Evolutionary conservation across 2,113 vertebrate species (phyloP).

Genomic region (Kryptolebias marmoratus): DNA sequence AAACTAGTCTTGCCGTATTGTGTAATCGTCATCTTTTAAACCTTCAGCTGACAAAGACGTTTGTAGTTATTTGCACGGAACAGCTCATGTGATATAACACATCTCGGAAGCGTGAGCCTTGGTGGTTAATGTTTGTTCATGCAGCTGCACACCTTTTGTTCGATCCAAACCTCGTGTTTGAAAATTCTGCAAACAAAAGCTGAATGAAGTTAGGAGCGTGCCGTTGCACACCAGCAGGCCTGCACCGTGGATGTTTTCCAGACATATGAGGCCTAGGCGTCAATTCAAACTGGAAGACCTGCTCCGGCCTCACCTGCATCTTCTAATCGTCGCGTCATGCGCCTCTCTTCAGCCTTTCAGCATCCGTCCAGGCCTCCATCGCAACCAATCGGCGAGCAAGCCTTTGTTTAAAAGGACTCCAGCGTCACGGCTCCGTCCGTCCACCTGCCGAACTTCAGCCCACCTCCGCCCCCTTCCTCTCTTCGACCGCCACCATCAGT

Average conservation of each 20-base stretch:
- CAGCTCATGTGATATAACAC: not conserved
- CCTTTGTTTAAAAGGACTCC: no score
- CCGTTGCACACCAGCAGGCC: not conserved
- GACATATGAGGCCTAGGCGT: no score
- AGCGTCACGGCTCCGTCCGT: no score
- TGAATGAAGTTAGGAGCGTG: slow-evolving; percentile 9
- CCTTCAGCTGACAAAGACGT: not conserved
- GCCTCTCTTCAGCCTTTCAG: no score
- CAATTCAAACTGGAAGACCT: no score
- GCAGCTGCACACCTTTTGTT: slow-evolving; percentile 9
- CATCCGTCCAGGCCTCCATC: no score
- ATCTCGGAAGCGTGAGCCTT: slow-evolving; percentile 5
- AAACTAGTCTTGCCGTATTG: not conserved
- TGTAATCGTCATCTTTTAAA: not conserved
- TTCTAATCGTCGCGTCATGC: no score
- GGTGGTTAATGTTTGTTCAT: slow-evolving; percentile 26
- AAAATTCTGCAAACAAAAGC: slow-evolving; percentile 4
- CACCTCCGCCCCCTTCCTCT: no score
- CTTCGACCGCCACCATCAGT: no score
- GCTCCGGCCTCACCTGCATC: no score
- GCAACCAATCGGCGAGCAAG: no score
- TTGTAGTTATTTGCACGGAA: not conserved
- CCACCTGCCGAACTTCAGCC: no score
- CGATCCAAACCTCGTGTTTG: not conserved
- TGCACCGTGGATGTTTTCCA: not conserved